Base-by-base conservation (phyloP, 2,888 invertebrate genomes). In the Lymantria monacha region DNA sequence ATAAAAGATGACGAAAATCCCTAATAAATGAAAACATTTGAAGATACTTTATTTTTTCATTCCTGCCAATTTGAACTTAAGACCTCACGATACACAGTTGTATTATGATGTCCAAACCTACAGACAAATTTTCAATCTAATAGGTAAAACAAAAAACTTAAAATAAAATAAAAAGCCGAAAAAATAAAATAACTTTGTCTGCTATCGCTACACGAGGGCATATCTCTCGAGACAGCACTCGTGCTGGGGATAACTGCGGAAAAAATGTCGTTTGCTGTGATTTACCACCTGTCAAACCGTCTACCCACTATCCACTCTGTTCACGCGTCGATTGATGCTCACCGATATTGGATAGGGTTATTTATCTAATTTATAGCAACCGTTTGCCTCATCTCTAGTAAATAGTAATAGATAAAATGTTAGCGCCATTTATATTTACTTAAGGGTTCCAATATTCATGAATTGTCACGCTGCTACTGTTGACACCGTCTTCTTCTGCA, bases 171-270 rank as follows among this genome's bases (percentile, higher is more conserved):
- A 42, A 7, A 30, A 30, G 3, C n/a, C 22, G 11, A 11, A 42
- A 22, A 30, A 11, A 42, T n/a, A n/a, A n/a, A n/a, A n/a, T n/a
- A 30, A 30, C 11, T 42, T 42, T 45, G 42, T 74, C 57, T 85
- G 80, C 80, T 48, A 53, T 68, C 86, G 33, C 48, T 87, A 13
- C 63, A 33, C 56, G 53, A 41, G n/a, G 9, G 30, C 70, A 72
- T 87, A 87, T 89, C 88, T 88, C 86, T 85, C 79, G 85, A 87
- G 87, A 87, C 87, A 81, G 76, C 77, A 66, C 81, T 81, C 79
- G 78, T 69, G 61, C 63, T 63, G 73, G 76, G 84, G 87, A 83
- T 71, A 80, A 71, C 71, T 74, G 78, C 84, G 83, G 84, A 83
- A 89, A 87, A 88, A 88, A 86, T 83, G 82, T 85, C 87, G 77